A percentile compares a stretch with the other conserved stretches of the same genome.
These are phyloP conservation scores for Notodonta dromedarius DNA, from an alignment of 2,888 invertebrate genomes.

Conservation along the genomic window DNA sequence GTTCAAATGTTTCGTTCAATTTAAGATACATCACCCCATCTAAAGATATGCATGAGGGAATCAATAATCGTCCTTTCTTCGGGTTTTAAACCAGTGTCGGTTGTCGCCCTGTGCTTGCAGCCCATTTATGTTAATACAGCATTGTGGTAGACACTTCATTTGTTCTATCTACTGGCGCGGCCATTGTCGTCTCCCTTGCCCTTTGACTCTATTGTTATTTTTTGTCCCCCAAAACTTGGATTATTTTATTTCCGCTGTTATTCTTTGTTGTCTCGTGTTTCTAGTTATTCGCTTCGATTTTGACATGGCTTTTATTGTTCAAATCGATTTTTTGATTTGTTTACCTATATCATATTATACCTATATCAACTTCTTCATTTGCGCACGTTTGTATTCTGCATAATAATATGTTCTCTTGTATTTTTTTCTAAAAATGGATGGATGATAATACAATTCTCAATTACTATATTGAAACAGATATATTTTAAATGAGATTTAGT, in stretches of 20 bases:
- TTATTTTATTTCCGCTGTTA: slow-evolving; percentile 82
- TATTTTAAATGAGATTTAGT: background rate
- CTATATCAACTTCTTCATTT: no score
- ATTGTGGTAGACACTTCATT: slow-evolving; percentile 78
- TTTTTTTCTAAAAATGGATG: no score
- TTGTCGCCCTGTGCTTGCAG: slow-evolving; percentile 55
- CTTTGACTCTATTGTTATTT: slow-evolving; percentile 83
- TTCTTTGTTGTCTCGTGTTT: slow-evolving; percentile 67
- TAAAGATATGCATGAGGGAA: slow-evolving; percentile 51
- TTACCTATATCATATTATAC: no score
- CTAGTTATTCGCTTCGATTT: slow-evolving; percentile 55
- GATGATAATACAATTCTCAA: no score
- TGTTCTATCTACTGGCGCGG: slow-evolving; percentile 70
- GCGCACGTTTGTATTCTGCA: no score
- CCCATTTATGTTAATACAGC: slow-evolving; percentile 77
- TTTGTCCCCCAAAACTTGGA: slow-evolving; percentile 73
- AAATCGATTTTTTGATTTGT: slow-evolving; percentile 20
- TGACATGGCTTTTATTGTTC: slow-evolving; percentile 9
- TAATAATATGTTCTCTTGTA: no score
- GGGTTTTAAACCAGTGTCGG: slow-evolving; percentile 36
- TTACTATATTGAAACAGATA: no score
- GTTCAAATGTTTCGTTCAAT: slow-evolving; percentile 9
- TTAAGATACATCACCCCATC: slow-evolving; percentile 35
- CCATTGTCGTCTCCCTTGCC: slow-evolving; percentile 75
- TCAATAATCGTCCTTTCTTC: slow-evolving; percentile 52